Base-by-base conservation (phyloP, 2,113 vertebrate genomes). In the Dromaius novaehollandiae region DNA sequence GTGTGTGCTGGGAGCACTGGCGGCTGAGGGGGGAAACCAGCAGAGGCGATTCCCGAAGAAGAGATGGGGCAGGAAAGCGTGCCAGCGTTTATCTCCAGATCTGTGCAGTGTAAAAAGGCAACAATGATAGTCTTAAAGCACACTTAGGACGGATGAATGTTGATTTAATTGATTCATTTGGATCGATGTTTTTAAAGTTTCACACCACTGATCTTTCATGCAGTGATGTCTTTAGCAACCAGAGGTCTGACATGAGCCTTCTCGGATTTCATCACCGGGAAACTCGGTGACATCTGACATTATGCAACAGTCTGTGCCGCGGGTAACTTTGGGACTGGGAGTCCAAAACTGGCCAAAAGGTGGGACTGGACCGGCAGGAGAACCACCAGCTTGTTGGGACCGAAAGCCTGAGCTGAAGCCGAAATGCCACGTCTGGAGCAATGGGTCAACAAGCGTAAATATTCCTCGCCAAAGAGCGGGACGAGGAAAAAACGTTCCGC, bases 141-240 rank as follows among this genome's bases (percentile, higher is more conserved):
- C 44, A 34, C 70, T 91, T 55, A 42, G 86, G 40, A 86, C 25
- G 68, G 44, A 22, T 77, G 89, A 84, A 77, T 89, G 96, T 92
- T 96, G 86, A 77, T 97, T 94, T 94, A 92, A 92, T 74, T 63
- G 89, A 65, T 96, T 91, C 87, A 68, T 95, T 95, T 71, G 70
- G 91, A 85, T 91, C 50, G 12, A n/a, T 96, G 76, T 88, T 92
- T 94, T 91, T 89, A 51, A 95, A 89, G 94, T 89, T 88, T 93
- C 84, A 55, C 88, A 50, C 56, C 69, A n/a, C 87, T 85, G 89
- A 81, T 80, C 65, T 80, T 66, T 96, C 84, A 64, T 42, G 55
- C 76, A 79, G 74, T 92, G 86, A 82, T 64, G 82, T 94, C 95
- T 96, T 96, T 50, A 89, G 93, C 71, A 96, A 93, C 82, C 81